Conservation (phyloP, 2,113 vertebrate species). For the Pristiophorus japonicus region DNA sequence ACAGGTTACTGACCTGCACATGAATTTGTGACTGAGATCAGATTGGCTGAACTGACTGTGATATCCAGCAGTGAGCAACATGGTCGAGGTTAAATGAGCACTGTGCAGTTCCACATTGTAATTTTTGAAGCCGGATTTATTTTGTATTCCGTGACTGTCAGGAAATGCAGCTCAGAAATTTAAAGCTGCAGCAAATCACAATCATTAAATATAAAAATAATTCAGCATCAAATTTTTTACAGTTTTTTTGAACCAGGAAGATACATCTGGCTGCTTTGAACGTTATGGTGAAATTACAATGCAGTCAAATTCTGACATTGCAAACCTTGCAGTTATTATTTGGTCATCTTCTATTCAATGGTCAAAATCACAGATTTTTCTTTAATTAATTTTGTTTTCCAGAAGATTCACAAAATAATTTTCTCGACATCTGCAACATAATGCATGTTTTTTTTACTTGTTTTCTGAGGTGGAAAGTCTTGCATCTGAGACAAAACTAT, state of each 20-base stretch:
- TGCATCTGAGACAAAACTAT: background rate
- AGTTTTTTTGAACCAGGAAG: too few species aligned
- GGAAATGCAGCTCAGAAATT: background rate
- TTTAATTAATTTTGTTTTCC: background rate
- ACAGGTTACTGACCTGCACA: slow-evolving; percentile 6
- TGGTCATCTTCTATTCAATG: background rate
- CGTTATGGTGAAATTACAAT: background rate
- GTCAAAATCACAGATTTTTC: background rate
- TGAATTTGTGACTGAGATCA: background rate
- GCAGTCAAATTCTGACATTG: background rate
- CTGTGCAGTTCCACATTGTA: background rate
- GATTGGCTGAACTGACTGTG: background rate
- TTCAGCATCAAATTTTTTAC: background rate
- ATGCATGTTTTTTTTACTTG: background rate
- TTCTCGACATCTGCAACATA: background rate
- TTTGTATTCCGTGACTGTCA: background rate
- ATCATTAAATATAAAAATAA: background rate
- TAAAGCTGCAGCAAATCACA: background rate
- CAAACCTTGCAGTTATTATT: background rate
- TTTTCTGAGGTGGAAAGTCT: background rate
- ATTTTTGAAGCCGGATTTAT: background rate
- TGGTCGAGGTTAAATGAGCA: background rate
- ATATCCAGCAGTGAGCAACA: background rate
- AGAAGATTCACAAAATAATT: background rate
- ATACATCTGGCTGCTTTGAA: background rate